Evolutionary conservation across 2,797 vertebrate genomes (phyloP), one percentile per base, ranked within the genome.

Genomic region (Pipistrellus pygmaeus): DNA sequence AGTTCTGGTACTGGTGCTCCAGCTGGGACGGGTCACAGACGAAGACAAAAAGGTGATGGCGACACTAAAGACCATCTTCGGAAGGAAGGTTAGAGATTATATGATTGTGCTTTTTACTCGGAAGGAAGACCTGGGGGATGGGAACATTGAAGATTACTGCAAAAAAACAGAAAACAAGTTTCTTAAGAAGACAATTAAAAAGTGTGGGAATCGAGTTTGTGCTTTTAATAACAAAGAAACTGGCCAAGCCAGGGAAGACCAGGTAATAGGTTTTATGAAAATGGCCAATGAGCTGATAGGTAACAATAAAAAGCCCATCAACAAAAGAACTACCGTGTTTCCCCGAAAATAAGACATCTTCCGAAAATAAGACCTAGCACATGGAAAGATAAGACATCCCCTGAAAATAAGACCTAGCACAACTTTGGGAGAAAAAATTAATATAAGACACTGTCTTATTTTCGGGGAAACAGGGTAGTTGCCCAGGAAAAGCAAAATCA

Each of bases 71-170:
- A 0, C 0, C 25, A 3, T 81, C 41, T 96, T 97, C 4, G 80
- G 94, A 13, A 6, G 53, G 23, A 48, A 55, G 1, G 69, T 68
- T 27, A 57, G 35, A 25, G 30, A 57, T 72, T 12, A 77, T 15
- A 32, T 12, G 25, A 88, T 97, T 2, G 87, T 96, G 86, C 27
- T 96, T 4, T 97, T 97, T 53, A 97, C 97, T 5, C 8, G 91
- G 53, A 96, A 69, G 46, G 96, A 97, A 62, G 93, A 96, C 5
- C 73, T 97, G 0, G 88, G 1, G 9, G 21, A 0, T 0, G 75
- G 1, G 23, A 3, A 21, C 0, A 1, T 97, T 25, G 4, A 72
- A 0, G 12, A 90, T 41, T 97, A 94, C 5, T 2, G 71, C 4
- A 2, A 44, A 2, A 27, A 72, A 9, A 44, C 66, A 72, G 21